These are phyloP conservation scores for Diorhabda elongata DNA, from an alignment of 1,140 invertebrate species.

Conservation along the genomic window DNA sequence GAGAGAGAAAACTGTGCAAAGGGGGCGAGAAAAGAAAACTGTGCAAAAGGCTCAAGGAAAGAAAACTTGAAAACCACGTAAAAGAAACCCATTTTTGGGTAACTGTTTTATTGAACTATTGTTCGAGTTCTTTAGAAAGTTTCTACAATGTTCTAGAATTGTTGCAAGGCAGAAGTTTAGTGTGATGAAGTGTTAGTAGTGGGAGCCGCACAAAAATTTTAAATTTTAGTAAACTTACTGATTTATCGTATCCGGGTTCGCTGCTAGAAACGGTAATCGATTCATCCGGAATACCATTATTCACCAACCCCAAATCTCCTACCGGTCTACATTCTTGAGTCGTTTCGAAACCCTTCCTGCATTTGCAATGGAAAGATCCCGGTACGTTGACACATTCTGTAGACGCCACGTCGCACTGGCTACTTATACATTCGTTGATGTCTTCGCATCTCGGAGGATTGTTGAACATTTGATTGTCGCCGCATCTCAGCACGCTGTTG, in stretches of 20 bases:
- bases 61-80: too few relatives aligned
- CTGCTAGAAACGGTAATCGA: slow-evolving; percentile 80
- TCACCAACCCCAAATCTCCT: slow-evolving; percentile 81
- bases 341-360: slow-evolving; percentile 76
- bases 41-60: too few relatives aligned
- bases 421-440: slow-evolving; percentile 86
- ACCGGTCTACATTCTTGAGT: slow-evolving; percentile 86
- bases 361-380: slow-evolving; percentile 90
- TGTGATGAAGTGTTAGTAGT: too few relatives aligned
- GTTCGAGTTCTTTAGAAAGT: too few relatives aligned
- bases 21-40: too few relatives aligned
- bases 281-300: slow-evolving; percentile 84
- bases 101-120: too few relatives aligned
- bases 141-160: too few relatives aligned
- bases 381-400: slow-evolving; percentile 88
- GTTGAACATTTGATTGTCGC: slow-evolving; percentile 78
- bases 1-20: too few relatives aligned
- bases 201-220: background rate
- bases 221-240: slow-evolving; percentile 53
- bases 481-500: slow-evolving; percentile 84
- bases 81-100: too few relatives aligned
- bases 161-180: too few relatives aligned
- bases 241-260: slow-evolving; percentile 77
- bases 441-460: slow-evolving; percentile 85
- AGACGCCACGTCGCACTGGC: slow-evolving; percentile 84